A percentile compares a stretch with the other conserved stretches of the same genome.
Evolutionary conservation across 2,113 vertebrate genomes (phyloP).

Genomic region (Bos javanicus): DNA sequence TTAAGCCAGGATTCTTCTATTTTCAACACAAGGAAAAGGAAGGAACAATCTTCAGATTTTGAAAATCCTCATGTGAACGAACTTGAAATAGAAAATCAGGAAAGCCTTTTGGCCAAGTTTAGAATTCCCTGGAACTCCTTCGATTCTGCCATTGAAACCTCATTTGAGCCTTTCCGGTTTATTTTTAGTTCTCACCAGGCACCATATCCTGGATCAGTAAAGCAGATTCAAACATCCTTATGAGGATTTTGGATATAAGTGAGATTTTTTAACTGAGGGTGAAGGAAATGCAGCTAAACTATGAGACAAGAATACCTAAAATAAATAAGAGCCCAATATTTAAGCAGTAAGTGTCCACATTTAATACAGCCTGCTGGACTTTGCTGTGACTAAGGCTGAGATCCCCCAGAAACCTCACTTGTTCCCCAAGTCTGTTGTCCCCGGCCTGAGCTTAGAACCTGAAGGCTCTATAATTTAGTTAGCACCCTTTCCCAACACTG

Average conservation of each 20-base stretch:
- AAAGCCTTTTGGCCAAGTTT: slow-evolving; percentile 60
- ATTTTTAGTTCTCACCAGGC: slow-evolving; percentile 61
- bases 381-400: neutral
- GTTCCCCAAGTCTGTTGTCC: neutral
- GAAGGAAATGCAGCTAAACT: slow-evolving; percentile 29
- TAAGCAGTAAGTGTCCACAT: neutral
- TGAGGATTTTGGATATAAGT: slow-evolving; percentile 23
- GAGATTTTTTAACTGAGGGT: slow-evolving; percentile 20
- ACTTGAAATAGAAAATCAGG: slow-evolving; percentile 66
- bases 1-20: neutral
- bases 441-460: neutral
- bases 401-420: neutral
- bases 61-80: slow-evolving; percentile 41
- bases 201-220: slow-evolving; percentile 53
- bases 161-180: slow-evolving; percentile 31
- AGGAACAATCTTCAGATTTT: slow-evolving; percentile 39
- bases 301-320: neutral
- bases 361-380: neutral
- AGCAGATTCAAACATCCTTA: slow-evolving; percentile 17
- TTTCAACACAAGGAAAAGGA: slow-evolving; percentile 47
- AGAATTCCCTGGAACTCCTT: slow-evolving; percentile 57
- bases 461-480: neutral
- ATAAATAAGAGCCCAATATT: neutral
- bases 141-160: slow-evolving; percentile 35
- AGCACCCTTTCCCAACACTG: neutral